Evolutionary conservation across 1,140 invertebrate species (phyloP).

Genomic region (Planococcus citri): DNA sequence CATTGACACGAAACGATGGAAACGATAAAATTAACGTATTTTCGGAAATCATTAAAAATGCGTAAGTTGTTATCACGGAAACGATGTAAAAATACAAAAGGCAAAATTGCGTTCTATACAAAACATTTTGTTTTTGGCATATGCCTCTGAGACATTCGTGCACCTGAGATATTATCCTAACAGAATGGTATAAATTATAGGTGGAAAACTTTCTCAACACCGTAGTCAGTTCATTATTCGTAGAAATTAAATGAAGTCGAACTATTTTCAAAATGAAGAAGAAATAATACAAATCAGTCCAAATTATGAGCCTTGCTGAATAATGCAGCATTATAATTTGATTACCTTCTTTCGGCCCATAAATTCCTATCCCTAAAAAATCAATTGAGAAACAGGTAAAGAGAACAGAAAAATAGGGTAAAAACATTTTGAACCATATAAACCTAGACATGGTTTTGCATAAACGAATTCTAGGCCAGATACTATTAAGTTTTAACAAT

Average conservation of each 20-base stretch:
- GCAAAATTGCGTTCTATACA: not conserved
- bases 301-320: not conserved
- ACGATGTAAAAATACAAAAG: not conserved
- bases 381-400: not conserved
- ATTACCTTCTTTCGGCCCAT: not conserved
- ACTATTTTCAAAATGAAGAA: not conserved
- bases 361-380: not conserved
- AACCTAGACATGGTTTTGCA: not conserved
- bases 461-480: not conserved
- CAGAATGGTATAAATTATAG: not conserved
- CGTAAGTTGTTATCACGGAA: not conserved
- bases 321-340: not conserved
- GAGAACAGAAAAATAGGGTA: not conserved
- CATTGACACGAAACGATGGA: not conserved
- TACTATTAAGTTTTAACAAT: not conserved
- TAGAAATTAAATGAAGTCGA: not conserved
- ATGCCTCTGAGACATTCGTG: not conserved
- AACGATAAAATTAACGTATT: not conserved
- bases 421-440: not conserved
- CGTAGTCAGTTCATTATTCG: not conserved
- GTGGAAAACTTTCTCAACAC: not conserved
- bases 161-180: not conserved
- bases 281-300: not conserved
- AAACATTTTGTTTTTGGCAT: not conserved
- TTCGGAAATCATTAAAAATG: not conserved